Evolutionary conservation across 2,888 invertebrate species (phyloP), one percentile per base, ranked within the genome.

Genomic region (Epiperipatus broadwayi): DNA sequence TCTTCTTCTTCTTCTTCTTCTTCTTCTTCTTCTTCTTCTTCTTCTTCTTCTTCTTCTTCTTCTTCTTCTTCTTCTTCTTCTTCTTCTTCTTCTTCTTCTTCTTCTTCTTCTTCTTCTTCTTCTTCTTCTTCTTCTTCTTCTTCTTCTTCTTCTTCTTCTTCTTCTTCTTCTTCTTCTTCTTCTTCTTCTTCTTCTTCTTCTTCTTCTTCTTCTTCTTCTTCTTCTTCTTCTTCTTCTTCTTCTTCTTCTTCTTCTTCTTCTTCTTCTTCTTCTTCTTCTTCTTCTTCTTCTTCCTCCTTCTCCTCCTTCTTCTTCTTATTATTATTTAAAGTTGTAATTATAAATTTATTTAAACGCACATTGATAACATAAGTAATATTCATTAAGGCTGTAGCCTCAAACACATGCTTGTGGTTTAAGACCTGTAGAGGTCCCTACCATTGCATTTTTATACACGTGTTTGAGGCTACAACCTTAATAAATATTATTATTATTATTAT

Each of bases 111-210:
- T 29, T 41, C 21, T 39, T 2, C 29, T 33, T 29, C 29, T 15
- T 18, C 20, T 21, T 21, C 15, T 40, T 35, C 27, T 35, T 18
- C 27, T 29, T 20, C 21, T 21, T 20, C 20, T 33, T 28, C 16
- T 30, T 28, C 29, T 21, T 15, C 29, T 21, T 35, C 16, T 32
- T 18, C 22, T 25, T 5, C 27, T 31, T 31, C 12, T 12, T n/a
- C 16, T 33, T n/a, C 27, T 36, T 12, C 12, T n/a, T 34, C n/a
- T 35, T 18, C 19, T 16, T 18, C 19, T 29, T 18, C 21, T 28
- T 20, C 30, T 41, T 15, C 37, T 22, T n/a, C 41, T 16, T 14
- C 39, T 32, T 15, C 25, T 31, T 10, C 32, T 27, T 21, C 39
- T 21, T 14, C 30, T 28, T 12, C 39, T 41, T 16, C 41, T 32